Evolutionary conservation across 2,888 invertebrate genomes (phyloP).

Genomic region (Sarcophaga carnaria): DNA sequence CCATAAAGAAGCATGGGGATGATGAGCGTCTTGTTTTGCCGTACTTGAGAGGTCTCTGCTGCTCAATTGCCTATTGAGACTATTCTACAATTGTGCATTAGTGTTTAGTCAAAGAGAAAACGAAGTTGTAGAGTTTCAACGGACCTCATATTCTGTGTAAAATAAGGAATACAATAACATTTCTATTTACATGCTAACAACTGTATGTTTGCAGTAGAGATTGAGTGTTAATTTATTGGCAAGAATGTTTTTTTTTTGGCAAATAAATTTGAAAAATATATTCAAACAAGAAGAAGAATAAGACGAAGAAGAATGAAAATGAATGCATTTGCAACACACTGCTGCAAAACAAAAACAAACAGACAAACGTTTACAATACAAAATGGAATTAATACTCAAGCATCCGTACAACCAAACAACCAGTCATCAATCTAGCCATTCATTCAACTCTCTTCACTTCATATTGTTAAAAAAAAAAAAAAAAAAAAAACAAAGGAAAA

Average conservation of each 20-base stretch:
- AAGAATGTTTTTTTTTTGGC: not conserved
- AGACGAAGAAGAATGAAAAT: no score
- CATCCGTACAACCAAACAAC: not conserved
- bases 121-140: not conserved
- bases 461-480: constrained; percentile 50
- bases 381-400: constrained; percentile 3
- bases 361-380: not conserved
- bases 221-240: constrained; percentile 22
- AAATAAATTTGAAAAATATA: not conserved
- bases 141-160: no score
- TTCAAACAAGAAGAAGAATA: no score
- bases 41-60: no score
- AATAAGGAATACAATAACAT: not conserved
- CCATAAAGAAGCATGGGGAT: no score
- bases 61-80: no score
- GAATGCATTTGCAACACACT: no score
- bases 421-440: not conserved
- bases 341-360: constrained; percentile 1
- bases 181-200: not conserved
- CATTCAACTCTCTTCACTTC: not conserved
- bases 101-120: not conserved
- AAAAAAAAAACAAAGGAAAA: constrained; percentile 1
- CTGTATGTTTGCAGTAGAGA: not conserved
- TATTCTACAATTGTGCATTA: no score
- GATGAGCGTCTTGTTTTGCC: no score